Percentiles rank a stretch among this genome's conserved stretches.
Conservation (phyloP, 2,888 invertebrate genomes). For the Cerastis leucographa region DNA sequence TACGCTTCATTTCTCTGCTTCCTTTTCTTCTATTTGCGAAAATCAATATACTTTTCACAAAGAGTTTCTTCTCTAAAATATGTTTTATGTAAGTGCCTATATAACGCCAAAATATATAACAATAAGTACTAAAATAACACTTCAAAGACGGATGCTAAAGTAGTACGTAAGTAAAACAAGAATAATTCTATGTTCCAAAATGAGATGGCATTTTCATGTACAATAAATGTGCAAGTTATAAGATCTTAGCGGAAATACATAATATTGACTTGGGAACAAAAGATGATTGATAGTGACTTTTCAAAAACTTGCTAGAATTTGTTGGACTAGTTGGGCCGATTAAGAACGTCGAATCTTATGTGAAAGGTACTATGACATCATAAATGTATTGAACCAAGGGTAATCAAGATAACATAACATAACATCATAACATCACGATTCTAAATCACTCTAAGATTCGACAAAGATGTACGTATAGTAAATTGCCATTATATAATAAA, state of each 20-base stretch:
- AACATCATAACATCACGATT: neutral
- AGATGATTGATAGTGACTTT: neutral
- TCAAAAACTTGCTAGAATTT: neutral
- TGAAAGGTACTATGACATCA: neutral
- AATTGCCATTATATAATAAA: neutral
- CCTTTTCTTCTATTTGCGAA: neutral
- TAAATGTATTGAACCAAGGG: neutral
- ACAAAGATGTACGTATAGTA: neutral
- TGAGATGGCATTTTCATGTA: slow-evolving; percentile 59
- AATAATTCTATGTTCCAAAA: slow-evolving; percentile 59
- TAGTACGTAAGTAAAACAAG: slow-evolving; percentile 44
- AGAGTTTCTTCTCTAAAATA: neutral
- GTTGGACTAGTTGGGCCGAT: neutral
- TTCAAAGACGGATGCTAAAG: slow-evolving; percentile 31
- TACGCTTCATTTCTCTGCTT: neutral
- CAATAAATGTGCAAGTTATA: slow-evolving; percentile 25
- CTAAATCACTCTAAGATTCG: neutral
- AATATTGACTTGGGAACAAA: neutral
- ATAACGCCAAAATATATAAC: neutral
- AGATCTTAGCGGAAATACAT: slow-evolving; percentile 21
- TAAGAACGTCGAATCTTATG: neutral
- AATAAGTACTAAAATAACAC: slow-evolving; percentile 35
- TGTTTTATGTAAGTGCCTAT: neutral
- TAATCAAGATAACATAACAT: neutral
- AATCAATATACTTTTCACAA: neutral